phyloP scores from a whole-genome alignment of 2,113 vertebrate species.

The Paedocypris sp. region DNA sequence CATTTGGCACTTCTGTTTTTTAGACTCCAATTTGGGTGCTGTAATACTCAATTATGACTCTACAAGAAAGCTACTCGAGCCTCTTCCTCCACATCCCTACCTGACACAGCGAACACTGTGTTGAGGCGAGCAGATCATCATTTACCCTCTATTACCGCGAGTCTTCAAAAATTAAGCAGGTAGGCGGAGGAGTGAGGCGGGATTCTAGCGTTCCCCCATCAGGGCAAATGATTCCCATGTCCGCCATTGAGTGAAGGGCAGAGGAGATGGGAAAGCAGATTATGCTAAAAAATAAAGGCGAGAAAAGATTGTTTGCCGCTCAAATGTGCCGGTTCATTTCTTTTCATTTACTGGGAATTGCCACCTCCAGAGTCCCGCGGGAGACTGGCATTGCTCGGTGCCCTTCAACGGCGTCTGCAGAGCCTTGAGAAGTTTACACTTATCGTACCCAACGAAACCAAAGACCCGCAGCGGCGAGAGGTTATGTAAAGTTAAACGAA shows the following conservation, averaged over 20 bases:
- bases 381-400: background rate
- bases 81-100: background rate
- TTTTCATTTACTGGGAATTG: constrained; percentile 24
- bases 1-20: no score
- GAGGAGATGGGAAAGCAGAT: constrained; percentile 19
- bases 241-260: constrained; percentile 7
- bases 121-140: background rate
- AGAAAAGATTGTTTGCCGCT: constrained; percentile 16
- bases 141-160: background rate
- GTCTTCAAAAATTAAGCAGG: background rate
- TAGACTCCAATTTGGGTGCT: no score
- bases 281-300: constrained; percentile 20
- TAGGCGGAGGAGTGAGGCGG: background rate
- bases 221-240: constrained; percentile 3
- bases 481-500: constrained; percentile 7
- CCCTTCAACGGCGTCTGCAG: constrained; percentile 7
- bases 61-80: background rate
- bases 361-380: background rate
- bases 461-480: background rate
- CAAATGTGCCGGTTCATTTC: constrained; percentile 16
- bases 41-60: no score
- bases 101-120: background rate
- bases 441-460: background rate
- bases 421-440: constrained; percentile 2
- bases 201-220: constrained; percentile 2